Evolutionary conservation across 2,113 vertebrate species (phyloP).

Genomic region (Mesoclemmys tuberculata): DNA sequence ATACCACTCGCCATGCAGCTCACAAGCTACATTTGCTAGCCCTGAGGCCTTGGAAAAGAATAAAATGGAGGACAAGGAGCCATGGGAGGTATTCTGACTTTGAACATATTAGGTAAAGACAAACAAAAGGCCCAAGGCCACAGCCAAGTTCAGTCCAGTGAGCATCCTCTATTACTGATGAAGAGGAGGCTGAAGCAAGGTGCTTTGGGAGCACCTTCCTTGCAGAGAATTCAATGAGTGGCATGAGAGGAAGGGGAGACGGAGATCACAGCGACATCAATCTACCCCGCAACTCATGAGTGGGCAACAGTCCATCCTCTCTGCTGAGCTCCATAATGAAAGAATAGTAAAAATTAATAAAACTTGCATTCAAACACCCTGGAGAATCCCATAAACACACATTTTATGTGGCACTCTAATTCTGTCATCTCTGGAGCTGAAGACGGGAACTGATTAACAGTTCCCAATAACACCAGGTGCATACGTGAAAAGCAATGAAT

Average conservation of each 20-base stretch:
- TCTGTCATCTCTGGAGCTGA: background rate
- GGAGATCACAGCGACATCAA: background rate
- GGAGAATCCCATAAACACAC: background rate
- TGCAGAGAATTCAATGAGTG: background rate
- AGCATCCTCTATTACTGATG: constrained; percentile 86
- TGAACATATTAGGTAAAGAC: constrained; percentile 80
- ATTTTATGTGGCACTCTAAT: accelerated
- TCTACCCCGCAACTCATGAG: background rate
- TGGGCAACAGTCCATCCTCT: background rate
- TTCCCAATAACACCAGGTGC: background rate
- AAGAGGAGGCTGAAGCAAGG: constrained; percentile 86
- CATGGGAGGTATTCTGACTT: background rate
- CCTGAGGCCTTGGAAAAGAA: background rate
- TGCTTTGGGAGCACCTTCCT: background rate
- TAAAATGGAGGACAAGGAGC: background rate
- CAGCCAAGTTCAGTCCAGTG: constrained; percentile 91
- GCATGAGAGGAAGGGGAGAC: background rate
- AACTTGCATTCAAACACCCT: background rate
- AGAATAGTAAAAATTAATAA: background rate
- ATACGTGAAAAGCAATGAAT: background rate
- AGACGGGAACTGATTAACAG: background rate
- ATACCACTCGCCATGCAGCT: background rate
- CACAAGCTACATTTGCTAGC: background rate
- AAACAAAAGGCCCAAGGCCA: constrained; percentile 90
- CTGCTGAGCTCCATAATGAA: background rate